phyloP scores from a whole-genome alignment of 1,140 invertebrate species.

The Drosophila novamexicana region DNA sequence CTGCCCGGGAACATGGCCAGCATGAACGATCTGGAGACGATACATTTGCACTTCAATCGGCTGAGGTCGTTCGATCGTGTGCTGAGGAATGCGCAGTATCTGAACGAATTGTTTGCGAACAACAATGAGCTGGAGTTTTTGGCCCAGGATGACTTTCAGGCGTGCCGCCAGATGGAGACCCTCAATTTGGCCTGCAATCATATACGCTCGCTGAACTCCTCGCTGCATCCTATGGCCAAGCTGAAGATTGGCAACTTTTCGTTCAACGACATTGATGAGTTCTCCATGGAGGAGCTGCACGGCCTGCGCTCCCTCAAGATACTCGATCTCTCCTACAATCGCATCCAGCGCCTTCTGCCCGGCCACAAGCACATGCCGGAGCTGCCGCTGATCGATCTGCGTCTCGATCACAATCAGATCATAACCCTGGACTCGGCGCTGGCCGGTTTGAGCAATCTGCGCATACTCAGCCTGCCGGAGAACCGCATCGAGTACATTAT shows the following conservation, averaged over 20 bases:
- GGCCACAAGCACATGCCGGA: constrained; percentile 91
- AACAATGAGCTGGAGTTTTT: constrained; percentile 90
- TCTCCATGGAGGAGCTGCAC: constrained; percentile 90
- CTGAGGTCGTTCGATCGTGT: constrained; percentile 89
- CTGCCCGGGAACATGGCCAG: constrained; percentile 89
- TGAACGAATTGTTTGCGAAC: constrained; percentile 88
- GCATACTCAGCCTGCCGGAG: constrained; percentile 89
- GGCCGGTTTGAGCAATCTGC: constrained; percentile 89
- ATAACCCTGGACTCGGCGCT: constrained; percentile 89
- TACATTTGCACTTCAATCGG: constrained; percentile 90
- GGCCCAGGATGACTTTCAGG: constrained; percentile 90
- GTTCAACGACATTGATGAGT: constrained; percentile 90
- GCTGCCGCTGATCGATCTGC: constrained; percentile 89
- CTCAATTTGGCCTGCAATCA: constrained; percentile 90
- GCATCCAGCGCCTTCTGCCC: constrained; percentile 88
- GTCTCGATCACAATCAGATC: constrained; percentile 90
- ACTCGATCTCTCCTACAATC: constrained; percentile 91
- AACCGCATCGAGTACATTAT: constrained; percentile 89
- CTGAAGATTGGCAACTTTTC: constrained; percentile 90
- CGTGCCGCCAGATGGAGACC: constrained; percentile 88
- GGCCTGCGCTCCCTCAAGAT: constrained; percentile 88
- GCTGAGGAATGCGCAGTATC: constrained; percentile 87
- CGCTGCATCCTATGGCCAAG: constrained; percentile 88
- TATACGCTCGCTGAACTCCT: constrained; percentile 89
- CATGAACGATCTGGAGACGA: constrained; percentile 87